Percentiles rank a stretch among this genome's conserved stretches.
Evolutionary conservation across 2,797 vertebrate species (phyloP).

Genomic region (Emydoidea blandingii): DNA sequence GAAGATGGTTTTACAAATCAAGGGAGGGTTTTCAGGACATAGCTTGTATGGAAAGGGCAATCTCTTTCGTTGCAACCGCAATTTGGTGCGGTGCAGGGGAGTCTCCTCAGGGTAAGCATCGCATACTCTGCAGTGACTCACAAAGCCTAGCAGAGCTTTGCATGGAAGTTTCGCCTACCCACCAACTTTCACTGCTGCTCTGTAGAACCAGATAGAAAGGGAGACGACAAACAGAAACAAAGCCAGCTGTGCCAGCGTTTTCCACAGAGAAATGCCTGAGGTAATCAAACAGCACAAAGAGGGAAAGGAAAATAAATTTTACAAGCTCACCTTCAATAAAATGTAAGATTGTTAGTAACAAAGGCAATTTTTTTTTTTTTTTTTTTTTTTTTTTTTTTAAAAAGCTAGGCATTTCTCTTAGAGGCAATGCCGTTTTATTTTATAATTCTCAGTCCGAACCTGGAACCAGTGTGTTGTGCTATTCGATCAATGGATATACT

Average conservation of each 20-base stretch:
- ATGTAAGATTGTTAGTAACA: background rate
- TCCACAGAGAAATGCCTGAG: fast-evolving
- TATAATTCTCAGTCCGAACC: background rate
- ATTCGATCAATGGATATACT: background rate
- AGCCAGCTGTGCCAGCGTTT: fast-evolving
- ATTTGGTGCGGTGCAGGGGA: fast-evolving
- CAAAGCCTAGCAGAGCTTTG: background rate
- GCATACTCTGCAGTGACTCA: conserved; percentile 21
- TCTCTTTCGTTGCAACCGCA: background rate
- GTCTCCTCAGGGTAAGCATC: fast-evolving
- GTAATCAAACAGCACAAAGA: background rate
- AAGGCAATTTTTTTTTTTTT: too few species aligned
- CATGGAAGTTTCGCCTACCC: background rate
- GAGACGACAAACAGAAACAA: background rate
- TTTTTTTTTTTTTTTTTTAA: too few species aligned
- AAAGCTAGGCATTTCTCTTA: background rate
- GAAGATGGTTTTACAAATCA: background rate
- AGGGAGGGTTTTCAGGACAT: fast-evolving
- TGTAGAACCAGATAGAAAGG: background rate
- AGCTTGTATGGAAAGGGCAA: too few species aligned
- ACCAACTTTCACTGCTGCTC: fast-evolving
- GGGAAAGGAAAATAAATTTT: background rate
- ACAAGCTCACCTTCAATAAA: background rate
- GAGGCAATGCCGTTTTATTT: background rate
- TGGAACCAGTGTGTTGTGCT: too few species aligned